These are phyloP conservation scores for Vicugna pacos DNA, from an alignment of 2,113 vertebrate species.

Conservation along the genomic window DNA sequence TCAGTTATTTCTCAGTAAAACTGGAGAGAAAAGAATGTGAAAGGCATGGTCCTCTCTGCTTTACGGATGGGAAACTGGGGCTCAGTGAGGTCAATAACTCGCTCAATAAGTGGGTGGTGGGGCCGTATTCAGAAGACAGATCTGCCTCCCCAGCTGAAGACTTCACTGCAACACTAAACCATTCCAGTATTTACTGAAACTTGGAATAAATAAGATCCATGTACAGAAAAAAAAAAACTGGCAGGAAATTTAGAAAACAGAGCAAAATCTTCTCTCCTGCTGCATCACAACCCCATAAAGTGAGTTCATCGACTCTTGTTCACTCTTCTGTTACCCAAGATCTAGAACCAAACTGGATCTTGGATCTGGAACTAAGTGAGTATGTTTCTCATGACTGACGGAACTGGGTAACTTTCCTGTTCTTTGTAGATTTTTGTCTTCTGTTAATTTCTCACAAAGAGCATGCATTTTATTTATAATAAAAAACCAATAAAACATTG, in stretches of 20 bases:
- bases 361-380: background rate
- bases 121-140: background rate
- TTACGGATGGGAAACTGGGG: background rate
- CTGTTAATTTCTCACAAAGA: background rate
- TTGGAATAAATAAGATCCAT: background rate
- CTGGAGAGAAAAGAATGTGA: background rate
- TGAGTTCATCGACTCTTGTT: background rate
- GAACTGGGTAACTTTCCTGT: background rate
- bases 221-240: too few relatives aligned
- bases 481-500: background rate
- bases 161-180: background rate
- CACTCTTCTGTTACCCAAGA: background rate
- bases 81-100: background rate
- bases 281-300: background rate
- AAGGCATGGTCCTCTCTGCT: background rate
- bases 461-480: background rate
- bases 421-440: background rate
- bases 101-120: rapidly evolving
- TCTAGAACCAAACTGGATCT: background rate
- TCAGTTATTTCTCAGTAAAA: background rate
- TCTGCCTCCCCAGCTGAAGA: background rate
- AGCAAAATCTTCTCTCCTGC: background rate
- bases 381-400: background rate
- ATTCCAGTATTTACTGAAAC: rapidly evolving
- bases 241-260: background rate